phyloP scores from a whole-genome alignment of 2,797 vertebrate species.

The Gallinago solitaria region DNA sequence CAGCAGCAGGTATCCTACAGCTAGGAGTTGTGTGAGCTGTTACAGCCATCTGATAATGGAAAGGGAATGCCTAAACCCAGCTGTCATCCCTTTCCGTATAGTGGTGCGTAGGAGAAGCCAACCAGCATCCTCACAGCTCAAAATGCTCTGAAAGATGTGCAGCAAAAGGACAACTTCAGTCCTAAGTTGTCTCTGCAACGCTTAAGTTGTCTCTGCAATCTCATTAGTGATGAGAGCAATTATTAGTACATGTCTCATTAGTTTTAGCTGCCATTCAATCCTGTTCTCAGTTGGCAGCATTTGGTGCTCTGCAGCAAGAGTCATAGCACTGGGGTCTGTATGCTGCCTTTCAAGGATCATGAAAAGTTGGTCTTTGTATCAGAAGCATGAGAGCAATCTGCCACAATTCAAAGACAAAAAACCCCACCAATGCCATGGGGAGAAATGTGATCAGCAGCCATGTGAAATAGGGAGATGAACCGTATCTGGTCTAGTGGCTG shows the following conservation, averaged over 20 bases:
- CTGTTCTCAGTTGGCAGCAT: background rate
- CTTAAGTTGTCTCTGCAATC: background rate
- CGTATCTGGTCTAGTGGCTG: background rate
- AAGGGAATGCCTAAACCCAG: background rate
- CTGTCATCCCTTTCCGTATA: background rate
- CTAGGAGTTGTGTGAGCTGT: background rate
- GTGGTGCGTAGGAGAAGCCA: background rate
- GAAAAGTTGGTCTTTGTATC: background rate
- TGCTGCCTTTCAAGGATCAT: background rate
- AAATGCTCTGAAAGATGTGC: background rate
- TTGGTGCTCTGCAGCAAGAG: background rate
- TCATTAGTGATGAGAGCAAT: background rate
- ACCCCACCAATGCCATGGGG: fast-evolving
- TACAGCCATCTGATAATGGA: background rate
- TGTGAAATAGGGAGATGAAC: background rate
- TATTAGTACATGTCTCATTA: background rate
- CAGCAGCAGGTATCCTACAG: background rate
- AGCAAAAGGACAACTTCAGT: background rate
- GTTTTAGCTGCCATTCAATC: background rate
- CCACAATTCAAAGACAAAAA: background rate
- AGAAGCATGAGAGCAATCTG: background rate
- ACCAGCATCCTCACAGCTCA: background rate
- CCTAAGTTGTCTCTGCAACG: background rate
- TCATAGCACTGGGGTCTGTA: fast-evolving
- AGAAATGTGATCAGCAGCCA: background rate